phyloP scores from a whole-genome alignment of 1,140 invertebrate species.

The Brachionus asplanchnoidis region DNA sequence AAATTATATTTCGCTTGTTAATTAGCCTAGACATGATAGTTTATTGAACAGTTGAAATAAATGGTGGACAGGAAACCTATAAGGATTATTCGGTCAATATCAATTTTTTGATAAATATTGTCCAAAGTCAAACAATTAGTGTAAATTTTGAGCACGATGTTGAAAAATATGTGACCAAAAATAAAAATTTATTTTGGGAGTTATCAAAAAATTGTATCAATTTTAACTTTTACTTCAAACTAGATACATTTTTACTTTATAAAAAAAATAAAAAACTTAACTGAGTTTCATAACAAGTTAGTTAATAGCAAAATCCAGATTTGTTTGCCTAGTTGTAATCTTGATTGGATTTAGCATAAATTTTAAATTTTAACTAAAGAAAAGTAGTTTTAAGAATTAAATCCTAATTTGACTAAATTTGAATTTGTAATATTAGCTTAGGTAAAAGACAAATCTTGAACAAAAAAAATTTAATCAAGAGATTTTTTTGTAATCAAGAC shows the following conservation, averaged over 20 bases:
- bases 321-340: background rate
- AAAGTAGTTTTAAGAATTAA: background rate
- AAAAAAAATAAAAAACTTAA: background rate
- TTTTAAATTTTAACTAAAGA: background rate
- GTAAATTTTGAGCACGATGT: conserved; percentile 4
- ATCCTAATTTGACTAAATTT: background rate
- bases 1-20: background rate
- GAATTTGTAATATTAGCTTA: background rate
- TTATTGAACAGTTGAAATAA: background rate
- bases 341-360: background rate
- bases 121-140: conserved; percentile 9
- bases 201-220: background rate
- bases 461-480: background rate
- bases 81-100: background rate
- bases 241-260: background rate
- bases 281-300: background rate
- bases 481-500: no score
- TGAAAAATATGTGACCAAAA: conserved; percentile 13
- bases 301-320: background rate
- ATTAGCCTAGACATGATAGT: conserved; percentile 23
- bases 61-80: background rate
- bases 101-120: background rate
- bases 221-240: background rate
- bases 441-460: background rate
- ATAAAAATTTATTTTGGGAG: background rate